Evolutionary conservation across 2,888 invertebrate species (phyloP).

Genomic region (Nipponacmea schrenckii): DNA sequence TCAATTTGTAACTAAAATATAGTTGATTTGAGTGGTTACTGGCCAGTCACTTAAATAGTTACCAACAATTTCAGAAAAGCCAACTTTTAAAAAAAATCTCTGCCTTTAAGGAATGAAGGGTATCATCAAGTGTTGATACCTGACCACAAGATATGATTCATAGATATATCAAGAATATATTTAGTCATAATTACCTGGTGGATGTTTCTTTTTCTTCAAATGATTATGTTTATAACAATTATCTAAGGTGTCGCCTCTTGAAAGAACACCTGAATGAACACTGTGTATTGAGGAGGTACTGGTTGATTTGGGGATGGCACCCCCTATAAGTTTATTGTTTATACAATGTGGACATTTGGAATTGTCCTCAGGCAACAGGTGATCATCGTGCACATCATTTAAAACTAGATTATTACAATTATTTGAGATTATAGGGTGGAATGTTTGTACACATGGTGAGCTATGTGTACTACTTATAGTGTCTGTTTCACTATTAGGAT

Average conservation of each 20-base stretch:
- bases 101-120: no score
- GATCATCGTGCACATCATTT: background rate
- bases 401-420: background rate
- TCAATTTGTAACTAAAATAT: no score
- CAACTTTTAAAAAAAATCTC: no score
- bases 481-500: slow-evolving; percentile 57
- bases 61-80: no score
- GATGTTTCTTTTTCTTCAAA: background rate
- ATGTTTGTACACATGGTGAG: slow-evolving; percentile 44
- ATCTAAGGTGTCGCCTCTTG: background rate
- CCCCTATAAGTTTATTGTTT: background rate
- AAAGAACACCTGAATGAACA: slow-evolving; percentile 9
- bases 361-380: no score
- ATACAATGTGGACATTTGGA: background rate
- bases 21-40: no score
- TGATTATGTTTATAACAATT: background rate
- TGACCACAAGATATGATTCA: no score
- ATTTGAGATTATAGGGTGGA: slow-evolving; percentile 50
- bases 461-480: slow-evolving; percentile 59
- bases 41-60: no score
- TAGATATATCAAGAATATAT: no score
- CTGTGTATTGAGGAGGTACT: slow-evolving; percentile 23
- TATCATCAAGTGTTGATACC: no score
- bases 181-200: background rate
- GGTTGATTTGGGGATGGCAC: slow-evolving; percentile 7